A percentile compares a stretch with the other conserved stretches of the same genome.
These are phyloP conservation scores for human DNA, from an alignment of 2,113 vertebrate species.

Conservation along the genomic window DNA sequence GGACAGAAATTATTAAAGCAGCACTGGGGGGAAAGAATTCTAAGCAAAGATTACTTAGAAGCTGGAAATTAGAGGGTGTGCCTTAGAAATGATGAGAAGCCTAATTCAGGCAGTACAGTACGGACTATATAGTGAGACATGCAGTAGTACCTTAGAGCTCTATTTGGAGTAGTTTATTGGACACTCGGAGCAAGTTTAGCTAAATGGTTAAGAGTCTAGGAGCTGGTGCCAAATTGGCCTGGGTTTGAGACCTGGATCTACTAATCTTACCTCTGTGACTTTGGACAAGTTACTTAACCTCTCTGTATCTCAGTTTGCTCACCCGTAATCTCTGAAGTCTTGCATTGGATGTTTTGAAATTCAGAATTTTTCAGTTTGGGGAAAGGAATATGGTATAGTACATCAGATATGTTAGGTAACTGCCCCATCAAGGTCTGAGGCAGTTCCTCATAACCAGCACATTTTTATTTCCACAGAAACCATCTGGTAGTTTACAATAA, in stretches of 20 bases:
- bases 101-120: background rate
- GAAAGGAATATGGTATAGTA: background rate
- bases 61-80: background rate
- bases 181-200: conserved; percentile 10
- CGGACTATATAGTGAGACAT: background rate
- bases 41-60: background rate
- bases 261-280: background rate
- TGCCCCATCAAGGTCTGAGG: background rate
- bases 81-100: background rate
- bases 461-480: background rate
- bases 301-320: background rate
- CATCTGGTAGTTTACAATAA: background rate
- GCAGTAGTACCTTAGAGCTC: background rate
- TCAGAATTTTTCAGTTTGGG: background rate
- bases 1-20: background rate
- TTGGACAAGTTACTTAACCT: background rate
- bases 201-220: background rate
- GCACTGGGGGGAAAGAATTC: background rate
- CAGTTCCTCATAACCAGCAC: background rate
- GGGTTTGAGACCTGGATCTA: background rate
- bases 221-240: background rate
- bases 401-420: background rate
- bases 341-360: conserved; percentile 21
- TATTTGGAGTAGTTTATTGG: background rate
- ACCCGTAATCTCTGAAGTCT: background rate